These are phyloP conservation scores for Brienomyrus longianalis DNA, from an alignment of 2,113 vertebrate species.

Conservation along the genomic window DNA sequence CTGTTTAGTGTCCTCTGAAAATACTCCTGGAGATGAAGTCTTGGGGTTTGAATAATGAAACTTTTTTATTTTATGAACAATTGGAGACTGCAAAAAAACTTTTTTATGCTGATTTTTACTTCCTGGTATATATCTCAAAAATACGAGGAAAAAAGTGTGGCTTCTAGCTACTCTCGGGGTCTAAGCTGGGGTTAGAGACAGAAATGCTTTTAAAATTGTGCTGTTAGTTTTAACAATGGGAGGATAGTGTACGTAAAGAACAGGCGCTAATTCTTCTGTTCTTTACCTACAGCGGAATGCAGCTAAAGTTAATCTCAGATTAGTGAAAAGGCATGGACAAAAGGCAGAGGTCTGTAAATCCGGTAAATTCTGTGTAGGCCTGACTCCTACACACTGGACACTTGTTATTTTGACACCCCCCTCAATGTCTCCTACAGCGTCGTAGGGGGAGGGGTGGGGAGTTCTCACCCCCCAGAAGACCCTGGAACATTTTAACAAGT, in stretches of 20 bases:
- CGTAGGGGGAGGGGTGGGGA: not conserved
- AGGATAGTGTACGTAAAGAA: not conserved
- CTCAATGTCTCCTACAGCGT: not conserved
- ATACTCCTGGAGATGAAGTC: not conserved
- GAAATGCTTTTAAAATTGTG: not conserved
- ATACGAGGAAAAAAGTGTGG: not conserved
- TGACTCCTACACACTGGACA: not conserved
- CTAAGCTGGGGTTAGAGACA: not conserved
- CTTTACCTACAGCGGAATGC: not conserved
- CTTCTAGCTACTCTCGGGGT: not conserved
- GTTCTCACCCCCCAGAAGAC: not conserved
- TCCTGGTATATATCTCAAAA: not conserved
- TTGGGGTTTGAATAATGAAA: not conserved
- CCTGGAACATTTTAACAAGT: not conserved
- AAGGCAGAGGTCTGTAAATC: not conserved
- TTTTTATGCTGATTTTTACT: not conserved
- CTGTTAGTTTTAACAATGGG: not conserved
- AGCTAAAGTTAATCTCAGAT: not conserved
- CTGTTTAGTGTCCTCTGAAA: constrained; percentile 12
- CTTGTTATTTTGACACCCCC: constrained; percentile 1
- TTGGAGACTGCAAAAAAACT: not conserved
- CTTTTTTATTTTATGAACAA: not conserved
- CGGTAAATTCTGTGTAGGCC: not conserved
- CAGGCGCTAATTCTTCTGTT: not conserved
- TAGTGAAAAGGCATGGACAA: not conserved